Evolutionary conservation across 1,140 invertebrate species (phyloP).

Genomic region (Wiebesia pumilae): DNA sequence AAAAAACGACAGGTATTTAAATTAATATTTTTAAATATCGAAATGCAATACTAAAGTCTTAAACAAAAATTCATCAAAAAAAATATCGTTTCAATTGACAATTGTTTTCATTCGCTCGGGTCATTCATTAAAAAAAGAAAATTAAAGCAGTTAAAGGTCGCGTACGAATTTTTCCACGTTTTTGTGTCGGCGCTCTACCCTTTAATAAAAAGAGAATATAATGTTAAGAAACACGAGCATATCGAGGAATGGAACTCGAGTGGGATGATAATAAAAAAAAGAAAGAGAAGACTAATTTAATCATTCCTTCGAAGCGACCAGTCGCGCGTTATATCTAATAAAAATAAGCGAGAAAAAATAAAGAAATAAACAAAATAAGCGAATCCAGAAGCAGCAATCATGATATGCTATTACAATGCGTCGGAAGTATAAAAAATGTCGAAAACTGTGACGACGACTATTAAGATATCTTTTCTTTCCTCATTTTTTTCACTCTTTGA

Average conservation of each 20-base stretch:
- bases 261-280: slow-evolving; percentile 44
- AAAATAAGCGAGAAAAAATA: slow-evolving; percentile 58
- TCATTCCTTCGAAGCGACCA: slow-evolving; percentile 68
- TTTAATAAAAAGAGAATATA: slow-evolving; percentile 33
- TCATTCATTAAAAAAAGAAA: slow-evolving; percentile 9
- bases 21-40: not conserved
- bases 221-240: slow-evolving; percentile 43
- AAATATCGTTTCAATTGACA: not conserved
- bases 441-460: slow-evolving; percentile 58
- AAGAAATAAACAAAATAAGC: slow-evolving; percentile 55
- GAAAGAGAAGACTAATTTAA: slow-evolving; percentile 50
- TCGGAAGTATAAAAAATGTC: slow-evolving; percentile 52
- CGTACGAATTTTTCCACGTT: slow-evolving; percentile 48
- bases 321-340: slow-evolving; percentile 61
- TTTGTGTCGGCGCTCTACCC: slow-evolving; percentile 42
- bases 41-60: not conserved
- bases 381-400: slow-evolving; percentile 62
- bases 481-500: not conserved
- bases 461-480: not conserved
- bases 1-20: not conserved
- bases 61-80: no score
- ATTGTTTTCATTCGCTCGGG: not conserved
- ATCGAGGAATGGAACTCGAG: slow-evolving; percentile 50
- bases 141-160: slow-evolving; percentile 47
- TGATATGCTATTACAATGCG: slow-evolving; percentile 58